phyloP scores from a whole-genome alignment of 2,888 invertebrate genomes.

The Podotricha telesiphe region DNA sequence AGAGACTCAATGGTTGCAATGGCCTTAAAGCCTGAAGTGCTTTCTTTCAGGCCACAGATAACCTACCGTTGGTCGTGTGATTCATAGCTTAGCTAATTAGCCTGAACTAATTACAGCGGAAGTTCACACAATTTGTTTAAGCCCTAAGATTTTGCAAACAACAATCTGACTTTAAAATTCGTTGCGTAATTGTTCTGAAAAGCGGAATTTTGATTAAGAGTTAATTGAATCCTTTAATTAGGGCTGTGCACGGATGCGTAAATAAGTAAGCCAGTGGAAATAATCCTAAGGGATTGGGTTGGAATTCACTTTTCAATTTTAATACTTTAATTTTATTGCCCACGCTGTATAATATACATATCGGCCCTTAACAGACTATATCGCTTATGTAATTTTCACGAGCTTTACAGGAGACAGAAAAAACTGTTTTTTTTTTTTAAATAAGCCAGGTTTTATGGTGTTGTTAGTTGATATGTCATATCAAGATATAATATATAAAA shows the following conservation, averaged over 20 bases:
- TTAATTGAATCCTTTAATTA: constrained; percentile 54
- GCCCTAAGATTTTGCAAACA: constrained; percentile 24
- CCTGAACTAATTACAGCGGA: constrained; percentile 10
- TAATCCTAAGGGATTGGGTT: constrained; percentile 44
- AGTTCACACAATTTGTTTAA: constrained; percentile 13
- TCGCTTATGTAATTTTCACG: no score
- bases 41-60: not conserved
- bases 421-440: no score
- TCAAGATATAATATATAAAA: no score
- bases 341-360: not conserved
- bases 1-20: no score
- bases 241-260: constrained; percentile 48
- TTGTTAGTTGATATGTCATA: no score
- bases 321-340: constrained; percentile 20
- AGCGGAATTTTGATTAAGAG: constrained; percentile 50
- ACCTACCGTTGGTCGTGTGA: not conserved
- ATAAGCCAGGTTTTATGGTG: no score
- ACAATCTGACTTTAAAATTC: constrained; percentile 32
- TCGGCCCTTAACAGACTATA: no score
- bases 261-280: constrained; percentile 47
- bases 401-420: no score
- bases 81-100: constrained; percentile 4
- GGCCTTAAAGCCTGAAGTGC: no score
- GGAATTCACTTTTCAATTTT: constrained; percentile 43
- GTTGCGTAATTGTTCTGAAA: constrained; percentile 31